Evolutionary conservation across 2,113 vertebrate species (phyloP), one percentile per base, ranked within the genome.

Genomic region (Rhinolophus sinicus): DNA sequence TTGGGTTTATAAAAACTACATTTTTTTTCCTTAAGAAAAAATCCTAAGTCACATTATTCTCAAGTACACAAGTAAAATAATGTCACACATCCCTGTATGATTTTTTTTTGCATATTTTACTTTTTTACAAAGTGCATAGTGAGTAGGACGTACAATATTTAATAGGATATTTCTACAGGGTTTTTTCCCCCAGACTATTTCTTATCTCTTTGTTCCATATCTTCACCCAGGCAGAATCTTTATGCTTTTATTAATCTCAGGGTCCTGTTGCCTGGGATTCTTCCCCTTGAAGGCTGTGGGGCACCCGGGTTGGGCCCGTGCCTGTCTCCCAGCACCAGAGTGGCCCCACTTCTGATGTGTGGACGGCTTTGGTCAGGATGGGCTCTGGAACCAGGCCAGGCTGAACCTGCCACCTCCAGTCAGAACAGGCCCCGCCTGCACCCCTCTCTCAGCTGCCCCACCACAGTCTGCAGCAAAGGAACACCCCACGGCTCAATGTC

Each of bases 111-210:
- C 98, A 98, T 97, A 98, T 98, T 98, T 98, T 97, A 97, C 96
- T 98, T 99, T 98, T 99, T 99, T 98, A 98, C 99, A 99, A 98
- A 99, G 98, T 99, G 98, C 99, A 99, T 99, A 99, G 98, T 99
- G 99, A 99, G 98, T 98, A 98, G 98, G 98, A 98, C 98, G 96
- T 98, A 98, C 96, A 98, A 98, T 98, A 98, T 99, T 99, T 99
- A 99, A 99, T 98, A 98, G 99, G 98, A 98, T 98, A 98, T 99
- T 99, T 99, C 98, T 99, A 99, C 99, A 99, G 47, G 99, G 3
- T 4, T 8, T 73, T 44, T 54, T 54, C 50, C 8, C 58, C 18
- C 54, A 58, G 50, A 70, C 83, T 67, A 5, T 81, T 85, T 95
- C 60, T 47, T 78, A 6, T 40, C 44, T 80, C 28, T 81, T 40